Evolutionary conservation across 2,113 vertebrate species (phyloP).

Genomic region (Ibidorhyncha struthersii): DNA sequence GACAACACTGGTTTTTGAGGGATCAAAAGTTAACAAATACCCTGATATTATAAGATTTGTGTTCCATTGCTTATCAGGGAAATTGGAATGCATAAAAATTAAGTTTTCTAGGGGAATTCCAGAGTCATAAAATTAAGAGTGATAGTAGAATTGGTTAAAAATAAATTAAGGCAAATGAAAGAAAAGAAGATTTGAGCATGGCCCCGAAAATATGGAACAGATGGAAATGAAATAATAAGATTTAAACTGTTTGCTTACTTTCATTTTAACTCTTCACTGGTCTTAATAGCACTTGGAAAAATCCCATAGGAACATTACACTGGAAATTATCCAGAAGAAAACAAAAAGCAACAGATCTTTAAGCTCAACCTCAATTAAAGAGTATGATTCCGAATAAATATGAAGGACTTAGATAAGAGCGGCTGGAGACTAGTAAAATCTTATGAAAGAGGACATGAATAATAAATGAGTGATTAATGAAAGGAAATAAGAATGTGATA

Average conservation of each 20-base stretch:
- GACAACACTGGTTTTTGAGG: neutral
- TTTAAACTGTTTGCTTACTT: neutral
- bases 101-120: neutral
- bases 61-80: neutral
- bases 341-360: neutral
- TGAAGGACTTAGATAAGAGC: conserved; percentile 8
- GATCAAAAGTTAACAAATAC: neutral
- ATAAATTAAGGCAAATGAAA: neutral
- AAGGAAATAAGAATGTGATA: neutral
- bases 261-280: neutral
- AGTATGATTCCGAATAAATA: conserved; percentile 14
- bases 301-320: neutral
- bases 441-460: conserved; percentile 7
- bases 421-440: neutral
- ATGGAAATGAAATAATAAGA: neutral
- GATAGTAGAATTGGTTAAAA: neutral
- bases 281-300: neutral
- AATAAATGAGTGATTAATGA: conserved; percentile 6
- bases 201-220: neutral
- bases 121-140: neutral
- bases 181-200: neutral
- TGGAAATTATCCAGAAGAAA: neutral
- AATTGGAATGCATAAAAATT: neutral
- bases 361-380: neutral
- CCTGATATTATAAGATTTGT: neutral